Base-by-base conservation (phyloP, 2,888 invertebrate genomes). In the Platerodrilus igneus region DNA sequence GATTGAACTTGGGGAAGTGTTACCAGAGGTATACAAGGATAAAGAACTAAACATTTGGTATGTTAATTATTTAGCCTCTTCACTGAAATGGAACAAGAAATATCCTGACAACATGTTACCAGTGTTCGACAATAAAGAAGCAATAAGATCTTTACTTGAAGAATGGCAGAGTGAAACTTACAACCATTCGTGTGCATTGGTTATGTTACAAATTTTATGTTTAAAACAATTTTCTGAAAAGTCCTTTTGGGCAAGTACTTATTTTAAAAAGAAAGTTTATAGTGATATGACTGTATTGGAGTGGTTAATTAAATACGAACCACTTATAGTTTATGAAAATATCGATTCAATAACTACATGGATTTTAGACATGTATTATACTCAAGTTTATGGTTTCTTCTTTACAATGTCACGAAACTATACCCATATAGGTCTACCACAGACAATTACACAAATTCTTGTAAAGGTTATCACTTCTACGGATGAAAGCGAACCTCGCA, bases 371-470 rank as follows among this genome's bases (percentile, higher is more conserved):
- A 10, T 41, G 22, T 32, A 32, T 31, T 27, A 36, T 13, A 31
- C 36, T 4, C 1, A 6, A 2, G 21, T 36, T 7, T 27, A 19
- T 8, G 15, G 22, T 5, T 28, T 15, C 10, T 33, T 37, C 31
- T 42, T 37, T 37, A 19, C 14, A 8, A 11, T 9, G n/a, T 26
- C 11, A 13, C 4, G 16, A 11, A 35, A 39, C 18, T 43, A 43
- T 15, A 16, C 20, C 7, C 43, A 43, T 17, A 9, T 43, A 11
- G 27, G 29, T 8, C 34, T 43, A 5, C 43, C 43, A 3, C 34
- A 34, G 19, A 38, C 26, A 35, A 31, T 35, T 13, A 28, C 26
- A 4, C 3, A 9, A 8, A 30, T 26, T 10, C 39, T 38, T 31
- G 20, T 31, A 18, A 13, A 23, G 2, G n/a, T 22, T 16, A 17